Base-by-base conservation (phyloP, 2,888 invertebrate species). In the Plagodis pulveraria region DNA sequence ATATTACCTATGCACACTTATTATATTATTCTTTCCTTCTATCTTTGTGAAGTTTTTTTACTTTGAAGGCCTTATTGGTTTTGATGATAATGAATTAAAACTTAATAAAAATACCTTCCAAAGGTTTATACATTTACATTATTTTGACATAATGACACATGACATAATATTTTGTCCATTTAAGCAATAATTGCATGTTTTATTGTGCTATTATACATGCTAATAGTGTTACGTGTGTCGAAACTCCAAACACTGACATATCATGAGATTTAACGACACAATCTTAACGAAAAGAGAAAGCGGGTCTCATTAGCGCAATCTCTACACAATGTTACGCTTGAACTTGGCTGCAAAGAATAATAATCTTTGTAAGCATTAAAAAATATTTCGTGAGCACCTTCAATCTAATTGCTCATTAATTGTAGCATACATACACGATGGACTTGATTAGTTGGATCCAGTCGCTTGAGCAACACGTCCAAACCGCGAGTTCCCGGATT, bases 271-370 rank as follows among this genome's bases (percentile, higher is more conserved):
- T 50, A 47, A 62, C 34, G 50, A 60, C 49, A 65, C 50, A 56
- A 33, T 55, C 50, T 56, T 41, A 50, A 62, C 50, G 62, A 63
- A 65, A 69, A 67, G 65, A 65, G 69, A 83, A 83, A 83, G 81
- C 78, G 61, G 70, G 66, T 62, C 73, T 79, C 73, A 73, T 71
- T 75, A 78, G 64, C 71, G 70, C 73, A 71, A 73, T 72, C 55
- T 56, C 42, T 56, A 32, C 51, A 51, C 43, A 38, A 62, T 22
- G 9, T 45, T 36, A 50, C 43, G 60, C 48, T 61, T 61, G 51
- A 58, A 64, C 58, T 61, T 61, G 51, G 45, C 43, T 61, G 38
- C 33, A 47, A 6, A 40, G 22, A 22, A 22, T 22, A 22, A 22
- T 22, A 22, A 22, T 22, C 22, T 2, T 4, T 22, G 22, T 22